Evolutionary conservation across 2,797 vertebrate genomes (phyloP).

Genomic region (Pangasius djambal): DNA sequence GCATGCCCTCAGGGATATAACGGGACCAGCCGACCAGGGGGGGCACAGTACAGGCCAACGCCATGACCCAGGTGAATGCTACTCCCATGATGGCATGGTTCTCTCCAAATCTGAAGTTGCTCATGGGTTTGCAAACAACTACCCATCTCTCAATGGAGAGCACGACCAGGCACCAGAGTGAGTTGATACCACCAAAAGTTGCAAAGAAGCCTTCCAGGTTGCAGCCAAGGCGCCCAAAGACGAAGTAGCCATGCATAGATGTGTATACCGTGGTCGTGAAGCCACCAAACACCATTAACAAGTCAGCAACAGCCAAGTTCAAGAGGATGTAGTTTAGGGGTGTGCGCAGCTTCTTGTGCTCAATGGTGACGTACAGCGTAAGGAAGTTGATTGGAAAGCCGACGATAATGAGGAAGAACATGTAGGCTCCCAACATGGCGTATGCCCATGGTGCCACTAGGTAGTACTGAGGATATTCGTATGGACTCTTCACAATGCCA

Average conservation of each 20-base stretch:
- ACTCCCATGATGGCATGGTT: constrained; percentile 93
- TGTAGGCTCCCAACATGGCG: constrained; percentile 87
- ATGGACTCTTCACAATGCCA: constrained; percentile 90
- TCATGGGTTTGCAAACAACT: constrained; percentile 97
- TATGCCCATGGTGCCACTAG: constrained; percentile 89
- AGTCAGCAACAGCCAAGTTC: constrained; percentile 89
- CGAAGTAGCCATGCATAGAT: constrained; percentile 92
- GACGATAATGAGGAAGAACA: constrained; percentile 91
- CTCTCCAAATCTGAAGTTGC: constrained; percentile 95
- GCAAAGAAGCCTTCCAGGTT: constrained; percentile 94
- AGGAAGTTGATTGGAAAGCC: constrained; percentile 96
- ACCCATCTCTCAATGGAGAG: constrained; percentile 92
- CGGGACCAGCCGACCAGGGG: constrained; percentile 94
- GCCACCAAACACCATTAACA: constrained; percentile 95
- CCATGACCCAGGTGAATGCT: constrained; percentile 86
- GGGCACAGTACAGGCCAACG: constrained; percentile 79
- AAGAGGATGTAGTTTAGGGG: constrained; percentile 97
- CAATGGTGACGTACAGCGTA: constrained; percentile 91
- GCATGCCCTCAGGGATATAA: constrained; percentile 95
- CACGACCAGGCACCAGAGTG: constrained; percentile 92
- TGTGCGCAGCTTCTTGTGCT: constrained; percentile 98
- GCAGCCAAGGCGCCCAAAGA: constrained; percentile 90
- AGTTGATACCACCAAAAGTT: constrained; percentile 89
- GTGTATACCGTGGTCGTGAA: constrained; percentile 94
- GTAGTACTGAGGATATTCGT: constrained; percentile 95